Evolutionary conservation across 2,797 vertebrate species (phyloP), one percentile per base, ranked within the genome.

Genomic region (Astyanax mexicanus): DNA sequence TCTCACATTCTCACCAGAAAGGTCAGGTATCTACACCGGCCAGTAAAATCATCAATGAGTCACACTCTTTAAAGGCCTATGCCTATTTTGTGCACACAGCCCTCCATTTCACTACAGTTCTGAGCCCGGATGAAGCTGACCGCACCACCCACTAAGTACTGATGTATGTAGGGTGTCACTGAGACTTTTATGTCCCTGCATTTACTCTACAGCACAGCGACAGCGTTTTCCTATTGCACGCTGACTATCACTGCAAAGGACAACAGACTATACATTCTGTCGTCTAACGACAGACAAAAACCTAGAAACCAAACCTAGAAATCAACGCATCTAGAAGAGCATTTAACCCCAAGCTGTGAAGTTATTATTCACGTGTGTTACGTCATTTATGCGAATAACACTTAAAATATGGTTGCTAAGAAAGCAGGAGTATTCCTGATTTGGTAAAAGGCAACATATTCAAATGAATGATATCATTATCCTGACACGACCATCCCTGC

Each of bases 31-130:
- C 23, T 58, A 35, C 35, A 77, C 49, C n/a, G 25, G 70, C 49
- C 64, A 61, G 45, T 21, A 74, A 68, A 69, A 73, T 62, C 55
- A 61, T 35, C 49, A 67, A 69, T 78, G 77, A 78, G 55, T 78
- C 77, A 73, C 29, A 35, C 49, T 62, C 68, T 72, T 61, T 69
- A 78, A 73, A 69, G 77, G 64, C 80, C 69, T 72, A 27, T 72
- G 66, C 69, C 47, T 68, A 70, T 38, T 25, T 58, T 72, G 35
- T 52, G 65, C 60, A 42, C 65, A 25, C 58, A 37, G 52, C 75
- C 49, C 55, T 44, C 42, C 55, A 13, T 65, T 68, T 57, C 44
- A 21, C 44, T 64, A 37, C 45, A 12, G 62, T 66, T 74, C 40
- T 62, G 40, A 74, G 42, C 64, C 27, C 64, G 21, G 54, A 74